phyloP scores from a whole-genome alignment of 2,113 vertebrate genomes.

The Barnardius zonarius region DNA sequence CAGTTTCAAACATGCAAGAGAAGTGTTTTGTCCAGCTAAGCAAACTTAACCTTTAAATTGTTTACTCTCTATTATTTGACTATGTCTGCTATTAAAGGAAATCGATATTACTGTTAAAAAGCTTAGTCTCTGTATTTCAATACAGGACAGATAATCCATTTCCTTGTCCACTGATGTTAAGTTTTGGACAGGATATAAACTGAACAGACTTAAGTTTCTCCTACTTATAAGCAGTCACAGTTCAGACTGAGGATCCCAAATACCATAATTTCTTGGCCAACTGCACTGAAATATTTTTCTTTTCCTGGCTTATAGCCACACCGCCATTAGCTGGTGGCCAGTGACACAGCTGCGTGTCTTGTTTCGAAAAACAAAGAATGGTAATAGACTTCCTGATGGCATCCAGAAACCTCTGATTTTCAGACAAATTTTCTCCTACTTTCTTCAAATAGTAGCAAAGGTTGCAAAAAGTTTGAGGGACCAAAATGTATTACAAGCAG shows the following conservation, averaged over 20 bases:
- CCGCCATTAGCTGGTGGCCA: neutral
- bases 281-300: neutral
- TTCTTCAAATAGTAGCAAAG: neutral
- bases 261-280: neutral
- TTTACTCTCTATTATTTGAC: neutral
- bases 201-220: neutral
- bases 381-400: neutral
- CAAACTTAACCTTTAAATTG: constrained; percentile 19
- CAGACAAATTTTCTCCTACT: neutral
- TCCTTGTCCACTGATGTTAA: neutral
- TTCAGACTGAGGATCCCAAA: neutral
- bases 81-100: neutral
- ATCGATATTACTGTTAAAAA: neutral
- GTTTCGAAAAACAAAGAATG: neutral
- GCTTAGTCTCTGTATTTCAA: neutral
- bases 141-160: neutral
- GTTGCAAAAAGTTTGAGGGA: neutral
- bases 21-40: neutral
- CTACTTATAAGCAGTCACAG: neutral
- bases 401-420: neutral
- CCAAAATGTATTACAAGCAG: neutral
- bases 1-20: neutral
- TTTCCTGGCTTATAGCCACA: neutral
- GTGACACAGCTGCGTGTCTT: rapidly evolving
- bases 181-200: neutral